Conservation (phyloP, 2,888 invertebrate species). For the Metacarcinus magister region DNA sequence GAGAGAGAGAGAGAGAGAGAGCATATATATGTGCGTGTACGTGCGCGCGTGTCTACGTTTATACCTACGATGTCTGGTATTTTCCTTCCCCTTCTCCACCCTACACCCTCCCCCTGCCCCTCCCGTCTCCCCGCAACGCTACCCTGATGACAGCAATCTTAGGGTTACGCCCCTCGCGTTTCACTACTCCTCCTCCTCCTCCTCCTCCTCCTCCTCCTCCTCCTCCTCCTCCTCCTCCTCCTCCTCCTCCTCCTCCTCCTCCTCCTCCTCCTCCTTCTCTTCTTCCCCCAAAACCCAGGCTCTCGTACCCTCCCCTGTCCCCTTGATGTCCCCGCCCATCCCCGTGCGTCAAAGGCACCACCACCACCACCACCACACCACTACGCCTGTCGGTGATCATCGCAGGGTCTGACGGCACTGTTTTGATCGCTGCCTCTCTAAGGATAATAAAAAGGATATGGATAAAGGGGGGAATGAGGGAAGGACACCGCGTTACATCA, state of each 20-base stretch:
- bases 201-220: not conserved
- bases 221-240: not conserved
- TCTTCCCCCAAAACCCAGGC: not conserved
- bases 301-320: not conserved
- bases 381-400: not conserved
- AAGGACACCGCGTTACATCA: not conserved
- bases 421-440: not conserved
- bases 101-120: not conserved
- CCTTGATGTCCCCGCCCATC: not conserved
- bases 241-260: not conserved
- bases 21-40: not conserved
- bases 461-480: not conserved
- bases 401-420: not conserved
- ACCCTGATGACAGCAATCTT: slow-evolving; percentile 45
- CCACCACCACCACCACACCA: not conserved
- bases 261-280: not conserved
- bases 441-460: not conserved
- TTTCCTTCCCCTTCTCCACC: not conserved
- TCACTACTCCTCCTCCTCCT: not conserved
- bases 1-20: too few species aligned
- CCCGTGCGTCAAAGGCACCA: not conserved
- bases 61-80: not conserved
- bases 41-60: not conserved
- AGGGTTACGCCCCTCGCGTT: slow-evolving; percentile 50
- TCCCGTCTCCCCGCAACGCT: not conserved